Conservation (phyloP, 2,797 vertebrate species). For the Uromys caudimaculatus region DNA sequence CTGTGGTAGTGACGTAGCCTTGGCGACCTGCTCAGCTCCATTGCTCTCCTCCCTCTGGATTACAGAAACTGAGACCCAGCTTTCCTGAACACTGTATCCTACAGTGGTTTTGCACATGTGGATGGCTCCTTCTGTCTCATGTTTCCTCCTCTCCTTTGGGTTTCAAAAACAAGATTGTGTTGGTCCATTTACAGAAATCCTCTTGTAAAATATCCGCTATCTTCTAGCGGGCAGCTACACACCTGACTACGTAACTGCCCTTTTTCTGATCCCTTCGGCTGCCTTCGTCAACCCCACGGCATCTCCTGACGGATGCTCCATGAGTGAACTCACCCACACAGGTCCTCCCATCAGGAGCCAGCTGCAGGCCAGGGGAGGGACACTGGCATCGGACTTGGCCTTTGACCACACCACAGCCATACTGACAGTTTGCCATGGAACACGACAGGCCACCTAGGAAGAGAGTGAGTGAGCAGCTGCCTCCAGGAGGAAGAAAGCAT, state of each 20-base stretch:
- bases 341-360: slow-evolving; percentile 95
- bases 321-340: slow-evolving; percentile 93
- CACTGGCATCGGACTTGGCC: slow-evolving; percentile 97
- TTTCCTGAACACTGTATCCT: neutral
- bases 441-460: slow-evolving; percentile 92
- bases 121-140: neutral
- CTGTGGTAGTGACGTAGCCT: too few relatives aligned
- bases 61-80: neutral
- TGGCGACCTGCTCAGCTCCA: neutral
- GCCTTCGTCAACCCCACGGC: neutral
- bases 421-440: slow-evolving; percentile 98
- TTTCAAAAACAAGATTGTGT: neutral
- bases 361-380: slow-evolving; percentile 96
- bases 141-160: neutral
- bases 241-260: neutral
- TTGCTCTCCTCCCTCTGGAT: neutral
- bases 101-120: neutral
- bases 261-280: too few relatives aligned
- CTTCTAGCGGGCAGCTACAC: neutral
- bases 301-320: neutral
- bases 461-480: slow-evolving; percentile 11
- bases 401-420: slow-evolving; percentile 96
- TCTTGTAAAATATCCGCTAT: neutral
- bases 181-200: neutral
- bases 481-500: neutral